Conservation (phyloP, 2,888 invertebrate genomes). For the Dusona sp. region DNA sequence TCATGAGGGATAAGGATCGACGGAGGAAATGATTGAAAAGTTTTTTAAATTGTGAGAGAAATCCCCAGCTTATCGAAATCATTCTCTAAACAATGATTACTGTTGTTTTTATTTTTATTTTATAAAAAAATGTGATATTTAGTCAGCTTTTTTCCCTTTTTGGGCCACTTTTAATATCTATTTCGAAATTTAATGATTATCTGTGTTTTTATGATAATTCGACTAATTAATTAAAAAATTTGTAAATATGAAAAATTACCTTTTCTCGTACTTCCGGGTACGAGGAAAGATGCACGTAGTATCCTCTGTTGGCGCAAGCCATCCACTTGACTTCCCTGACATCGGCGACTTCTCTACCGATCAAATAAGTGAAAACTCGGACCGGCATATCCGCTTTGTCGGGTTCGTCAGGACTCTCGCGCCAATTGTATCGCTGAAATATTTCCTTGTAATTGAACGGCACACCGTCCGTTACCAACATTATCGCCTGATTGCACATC, state of each 20-base stretch:
- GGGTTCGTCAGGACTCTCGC: constrained; percentile 86
- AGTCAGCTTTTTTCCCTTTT: too few species aligned
- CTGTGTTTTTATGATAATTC: neutral
- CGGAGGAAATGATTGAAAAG: too few species aligned
- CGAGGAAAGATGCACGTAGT: constrained; percentile 98
- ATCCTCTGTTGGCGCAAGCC: constrained; percentile 99
- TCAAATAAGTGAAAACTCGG: constrained; percentile 98
- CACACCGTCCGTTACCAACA: constrained; percentile 99
- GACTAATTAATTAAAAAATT: neutral
- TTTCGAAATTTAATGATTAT: neutral
- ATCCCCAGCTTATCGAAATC: too few species aligned
- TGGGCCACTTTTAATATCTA: too few species aligned
- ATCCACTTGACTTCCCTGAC: constrained; percentile 98
- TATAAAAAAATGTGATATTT: too few species aligned
- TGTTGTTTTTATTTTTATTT: too few species aligned
- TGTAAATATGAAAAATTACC: constrained; percentile 84
- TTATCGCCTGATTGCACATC: constrained; percentile 95
- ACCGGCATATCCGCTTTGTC: constrained; percentile 89
- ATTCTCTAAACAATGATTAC: too few species aligned
- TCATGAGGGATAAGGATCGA: too few species aligned
- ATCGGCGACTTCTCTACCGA: constrained; percentile 95
- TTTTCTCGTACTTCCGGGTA: constrained; percentile 99
- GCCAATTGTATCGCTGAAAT: constrained; percentile 96
- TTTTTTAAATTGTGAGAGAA: too few species aligned
- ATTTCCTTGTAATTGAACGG: constrained; percentile 97